phyloP scores from a whole-genome alignment of 2,797 vertebrate species.

The Ptychadena robeensis region DNA sequence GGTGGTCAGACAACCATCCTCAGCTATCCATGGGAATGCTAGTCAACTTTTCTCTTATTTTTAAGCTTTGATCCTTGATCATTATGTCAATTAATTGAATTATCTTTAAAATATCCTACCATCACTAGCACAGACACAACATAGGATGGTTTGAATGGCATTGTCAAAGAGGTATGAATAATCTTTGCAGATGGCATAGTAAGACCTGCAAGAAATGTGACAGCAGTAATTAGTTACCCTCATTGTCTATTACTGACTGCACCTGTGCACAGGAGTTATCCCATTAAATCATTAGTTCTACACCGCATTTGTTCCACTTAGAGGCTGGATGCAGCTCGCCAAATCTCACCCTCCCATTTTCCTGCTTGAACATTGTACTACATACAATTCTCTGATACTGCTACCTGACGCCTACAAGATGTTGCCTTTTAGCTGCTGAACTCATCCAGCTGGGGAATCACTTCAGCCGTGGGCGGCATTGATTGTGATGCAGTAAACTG shows the following conservation, averaged over 20 bases:
- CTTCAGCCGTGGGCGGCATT: constrained; percentile 43
- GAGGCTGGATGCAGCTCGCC: not conserved
- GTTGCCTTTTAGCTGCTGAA: constrained; percentile 46
- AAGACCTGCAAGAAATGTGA: constrained; percentile 27
- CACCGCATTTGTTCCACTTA: constrained; percentile 30
- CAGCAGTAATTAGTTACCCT: constrained; percentile 21
- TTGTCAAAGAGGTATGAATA: constrained; percentile 8
- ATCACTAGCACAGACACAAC: not conserved
- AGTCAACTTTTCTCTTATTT: not conserved
- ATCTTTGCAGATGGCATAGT: constrained; percentile 14
- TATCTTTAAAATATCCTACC: not conserved
- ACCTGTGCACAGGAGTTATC: constrained; percentile 10
- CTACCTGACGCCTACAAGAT: constrained; percentile 46
- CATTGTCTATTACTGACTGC: constrained; percentile 10
- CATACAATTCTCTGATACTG: constrained; percentile 20
- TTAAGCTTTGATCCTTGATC: not conserved
- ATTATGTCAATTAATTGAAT: not conserved
- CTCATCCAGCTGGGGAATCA: constrained; percentile 52
- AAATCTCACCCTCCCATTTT: constrained; percentile 7
- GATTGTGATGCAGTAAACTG: constrained; percentile 42
- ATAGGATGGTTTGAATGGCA: not conserved
- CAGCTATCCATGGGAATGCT: not conserved
- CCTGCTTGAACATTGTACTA: constrained; percentile 39
- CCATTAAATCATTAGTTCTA: constrained; percentile 30
- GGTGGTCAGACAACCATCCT: too few relatives aligned